phyloP scores from a whole-genome alignment of 2,797 vertebrate species.

The Xenops minutus region DNA sequence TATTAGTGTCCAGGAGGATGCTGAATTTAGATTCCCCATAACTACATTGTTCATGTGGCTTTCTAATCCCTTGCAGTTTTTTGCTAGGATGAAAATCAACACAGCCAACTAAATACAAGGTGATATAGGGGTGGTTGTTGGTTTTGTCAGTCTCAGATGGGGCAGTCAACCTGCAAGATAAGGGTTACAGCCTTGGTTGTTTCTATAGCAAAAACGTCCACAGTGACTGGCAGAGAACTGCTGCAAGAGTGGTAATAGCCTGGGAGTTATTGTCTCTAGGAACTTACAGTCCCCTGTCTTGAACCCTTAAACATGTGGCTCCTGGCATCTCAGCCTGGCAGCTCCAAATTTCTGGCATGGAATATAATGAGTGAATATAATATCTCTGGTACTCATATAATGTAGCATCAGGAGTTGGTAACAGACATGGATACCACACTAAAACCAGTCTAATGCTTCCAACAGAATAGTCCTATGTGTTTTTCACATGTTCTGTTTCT shows the following conservation, averaged over 20 bases:
- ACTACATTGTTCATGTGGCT: rapidly evolving
- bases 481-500: background rate
- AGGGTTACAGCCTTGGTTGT: background rate
- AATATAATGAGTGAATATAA: background rate
- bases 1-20: background rate
- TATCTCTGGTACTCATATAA: background rate
- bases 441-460: background rate
- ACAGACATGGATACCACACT: background rate
- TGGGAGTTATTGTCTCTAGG: background rate
- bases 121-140: rapidly evolving
- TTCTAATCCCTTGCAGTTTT: background rate
- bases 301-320: background rate
- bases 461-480: rapidly evolving
- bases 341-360: background rate
- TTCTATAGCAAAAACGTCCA: background rate
- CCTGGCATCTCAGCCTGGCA: background rate
- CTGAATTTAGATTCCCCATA: background rate
- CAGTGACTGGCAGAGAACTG: background rate
- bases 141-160: background rate
- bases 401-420: background rate
- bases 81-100: background rate
- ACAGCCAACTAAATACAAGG: background rate
- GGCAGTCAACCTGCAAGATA: background rate
- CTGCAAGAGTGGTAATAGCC: background rate
- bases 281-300: background rate